phyloP scores from a whole-genome alignment of 2,113 vertebrate genomes.

The Zosterops borbonicus region DNA sequence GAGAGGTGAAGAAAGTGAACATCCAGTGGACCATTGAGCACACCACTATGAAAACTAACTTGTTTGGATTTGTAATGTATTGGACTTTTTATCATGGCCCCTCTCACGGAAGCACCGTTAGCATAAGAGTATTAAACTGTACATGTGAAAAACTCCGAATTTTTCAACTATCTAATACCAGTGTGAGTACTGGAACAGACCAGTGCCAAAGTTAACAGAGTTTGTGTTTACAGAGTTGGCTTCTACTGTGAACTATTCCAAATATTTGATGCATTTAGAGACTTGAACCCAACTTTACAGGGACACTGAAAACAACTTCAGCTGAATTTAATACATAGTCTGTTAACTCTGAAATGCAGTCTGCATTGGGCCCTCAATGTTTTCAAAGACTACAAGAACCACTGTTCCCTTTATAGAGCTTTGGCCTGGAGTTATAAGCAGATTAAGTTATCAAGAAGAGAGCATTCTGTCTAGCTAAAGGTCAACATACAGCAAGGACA shows the following conservation, averaged over 20 bases:
- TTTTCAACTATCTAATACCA: not conserved
- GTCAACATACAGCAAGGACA: not conserved
- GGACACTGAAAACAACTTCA: not conserved
- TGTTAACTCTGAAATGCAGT: not conserved
- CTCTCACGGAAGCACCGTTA: not conserved
- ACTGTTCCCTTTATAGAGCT: not conserved
- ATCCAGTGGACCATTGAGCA: constrained; percentile 63
- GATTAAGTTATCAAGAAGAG: not conserved
- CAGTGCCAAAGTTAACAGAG: not conserved
- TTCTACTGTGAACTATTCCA: not conserved
- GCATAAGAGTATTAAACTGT: not conserved
- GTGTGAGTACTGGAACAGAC: not conserved
- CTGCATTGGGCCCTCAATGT: not conserved
- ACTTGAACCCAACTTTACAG: not conserved
- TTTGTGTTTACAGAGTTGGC: not conserved
- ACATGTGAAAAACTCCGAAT: not conserved
- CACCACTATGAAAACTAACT: not conserved
- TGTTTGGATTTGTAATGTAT: not conserved
- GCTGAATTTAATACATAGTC: not conserved
- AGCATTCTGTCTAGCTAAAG: not conserved
- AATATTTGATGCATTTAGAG: not conserved
- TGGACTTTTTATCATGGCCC: not conserved
- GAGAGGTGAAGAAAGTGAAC: constrained; percentile 50
- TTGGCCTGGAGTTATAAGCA: not conserved
- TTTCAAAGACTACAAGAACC: not conserved